Evolutionary conservation across 2,888 invertebrate species (phyloP).

Genomic region (Neoitamus cyanurus): DNA sequence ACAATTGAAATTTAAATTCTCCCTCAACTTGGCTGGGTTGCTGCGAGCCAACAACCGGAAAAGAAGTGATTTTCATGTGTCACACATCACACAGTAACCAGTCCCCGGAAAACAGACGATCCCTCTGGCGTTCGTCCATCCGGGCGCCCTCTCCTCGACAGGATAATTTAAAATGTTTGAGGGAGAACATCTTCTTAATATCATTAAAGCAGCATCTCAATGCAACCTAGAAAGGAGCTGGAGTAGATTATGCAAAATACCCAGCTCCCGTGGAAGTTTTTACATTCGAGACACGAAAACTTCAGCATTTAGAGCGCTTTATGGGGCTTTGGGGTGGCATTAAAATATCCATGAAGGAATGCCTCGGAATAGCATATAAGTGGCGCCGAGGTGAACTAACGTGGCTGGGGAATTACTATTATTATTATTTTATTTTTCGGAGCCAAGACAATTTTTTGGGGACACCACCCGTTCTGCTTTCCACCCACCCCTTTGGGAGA

Average conservation of each 20-base stretch:
- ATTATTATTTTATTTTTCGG: background rate
- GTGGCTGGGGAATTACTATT: constrained; percentile 13
- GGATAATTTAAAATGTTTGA: constrained; percentile 27
- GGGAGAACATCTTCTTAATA: constrained; percentile 28
- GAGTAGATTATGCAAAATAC: constrained; percentile 49
- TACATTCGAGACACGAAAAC: constrained; percentile 41
- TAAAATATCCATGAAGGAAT: constrained; percentile 19
- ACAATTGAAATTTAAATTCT: constrained; percentile 1
- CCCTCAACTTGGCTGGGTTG: background rate
- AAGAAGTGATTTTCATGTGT: constrained; percentile 14
- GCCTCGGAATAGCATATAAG: constrained; percentile 3
- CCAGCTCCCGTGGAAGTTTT: constrained; percentile 12
- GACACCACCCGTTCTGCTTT: background rate
- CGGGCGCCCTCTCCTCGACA: background rate
- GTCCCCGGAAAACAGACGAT: background rate
- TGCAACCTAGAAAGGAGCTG: constrained; percentile 45
- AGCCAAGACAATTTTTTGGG: background rate
- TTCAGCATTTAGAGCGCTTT: constrained; percentile 38
- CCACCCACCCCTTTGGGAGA: background rate
- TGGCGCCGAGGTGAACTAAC: constrained; percentile 31
- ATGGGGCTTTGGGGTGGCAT: constrained; percentile 21
- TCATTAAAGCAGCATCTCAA: constrained; percentile 48
- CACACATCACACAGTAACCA: constrained; percentile 15
- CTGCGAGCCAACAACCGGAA: background rate
- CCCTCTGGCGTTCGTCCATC: background rate